Conservation (phyloP, 2,113 vertebrate species). For the Dipodomys stephensi region DNA sequence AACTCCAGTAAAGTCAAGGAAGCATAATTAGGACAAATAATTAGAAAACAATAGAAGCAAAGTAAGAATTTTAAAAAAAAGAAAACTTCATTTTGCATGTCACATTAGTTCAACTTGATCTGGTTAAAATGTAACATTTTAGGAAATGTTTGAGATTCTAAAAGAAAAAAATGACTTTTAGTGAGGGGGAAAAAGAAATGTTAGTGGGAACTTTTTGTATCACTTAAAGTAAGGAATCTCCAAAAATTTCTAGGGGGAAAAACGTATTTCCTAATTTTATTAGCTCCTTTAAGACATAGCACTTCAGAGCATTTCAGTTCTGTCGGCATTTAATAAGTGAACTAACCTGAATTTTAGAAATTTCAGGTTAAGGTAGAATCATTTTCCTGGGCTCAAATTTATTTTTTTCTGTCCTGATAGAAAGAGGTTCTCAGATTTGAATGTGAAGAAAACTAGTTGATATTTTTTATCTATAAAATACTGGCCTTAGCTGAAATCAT, state of each 20-base stretch:
- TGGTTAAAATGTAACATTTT: slow-evolving; percentile 50
- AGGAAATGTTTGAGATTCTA: neutral
- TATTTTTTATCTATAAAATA: slow-evolving; percentile 38
- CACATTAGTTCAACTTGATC: slow-evolving; percentile 13
- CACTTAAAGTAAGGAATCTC: slow-evolving; percentile 32
- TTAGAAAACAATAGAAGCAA: slow-evolving; percentile 35
- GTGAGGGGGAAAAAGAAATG: neutral
- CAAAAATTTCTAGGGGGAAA: slow-evolving; percentile 4
- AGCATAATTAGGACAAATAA: slow-evolving; percentile 46
- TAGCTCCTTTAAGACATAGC: slow-evolving; percentile 27
- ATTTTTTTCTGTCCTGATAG: neutral
- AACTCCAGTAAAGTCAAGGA: neutral
- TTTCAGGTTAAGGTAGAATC: neutral
- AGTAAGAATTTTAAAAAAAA: neutral
- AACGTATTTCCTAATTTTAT: slow-evolving; percentile 18
- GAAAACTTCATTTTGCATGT: neutral
- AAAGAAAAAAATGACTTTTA: neutral
- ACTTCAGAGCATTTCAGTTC: neutral
- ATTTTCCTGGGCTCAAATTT: slow-evolving; percentile 33
- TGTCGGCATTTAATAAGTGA: neutral
- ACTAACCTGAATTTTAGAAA: neutral
- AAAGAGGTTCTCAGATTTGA: slow-evolving; percentile 50
- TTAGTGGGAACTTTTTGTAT: slow-evolving; percentile 15
- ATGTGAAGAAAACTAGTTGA: neutral
- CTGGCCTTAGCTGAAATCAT: slow-evolving; percentile 38